These are phyloP conservation scores for Myotis myotis DNA, from an alignment of 2,797 vertebrate genomes.

Conservation along the genomic window DNA sequence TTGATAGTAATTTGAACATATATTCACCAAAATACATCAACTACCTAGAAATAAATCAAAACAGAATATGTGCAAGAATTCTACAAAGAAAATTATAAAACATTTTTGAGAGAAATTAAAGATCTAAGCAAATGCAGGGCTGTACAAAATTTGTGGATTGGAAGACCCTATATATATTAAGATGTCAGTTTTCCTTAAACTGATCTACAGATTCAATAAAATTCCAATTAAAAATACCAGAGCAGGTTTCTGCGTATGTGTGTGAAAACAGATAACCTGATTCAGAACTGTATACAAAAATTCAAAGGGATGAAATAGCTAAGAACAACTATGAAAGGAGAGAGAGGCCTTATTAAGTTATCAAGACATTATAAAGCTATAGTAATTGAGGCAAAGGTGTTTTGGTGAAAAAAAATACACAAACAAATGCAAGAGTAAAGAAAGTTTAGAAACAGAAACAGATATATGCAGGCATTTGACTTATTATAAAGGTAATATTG, in stretches of 20 bases:
- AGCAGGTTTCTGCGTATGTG: not conserved
- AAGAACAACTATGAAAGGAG: not conserved
- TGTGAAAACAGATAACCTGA: not conserved
- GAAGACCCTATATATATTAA: not conserved
- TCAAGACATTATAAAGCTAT: not conserved
- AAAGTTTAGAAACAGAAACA: not conserved
- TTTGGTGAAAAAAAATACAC: not conserved
- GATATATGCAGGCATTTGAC: not conserved
- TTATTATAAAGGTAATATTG: not conserved
- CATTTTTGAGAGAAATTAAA: conserved; percentile 23
- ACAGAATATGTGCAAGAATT: not conserved
- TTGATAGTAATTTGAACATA: not conserved
- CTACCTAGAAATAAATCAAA: conserved; percentile 22
- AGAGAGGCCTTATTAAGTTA: not conserved
- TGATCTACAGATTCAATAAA: not conserved
- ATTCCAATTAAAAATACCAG: not conserved
- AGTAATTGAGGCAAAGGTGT: not conserved
- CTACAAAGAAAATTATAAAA: not conserved
- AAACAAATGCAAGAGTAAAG: not conserved
- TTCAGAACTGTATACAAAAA: not conserved
- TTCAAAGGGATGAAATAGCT: not conserved
- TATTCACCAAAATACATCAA: conserved; percentile 22
- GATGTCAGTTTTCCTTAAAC: not conserved
- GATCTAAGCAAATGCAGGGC: not conserved
- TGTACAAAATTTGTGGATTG: not conserved